Evolutionary conservation across 2,888 invertebrate species (phyloP), one percentile per base, ranked within the genome.

Genomic region (Xanthia togata): DNA sequence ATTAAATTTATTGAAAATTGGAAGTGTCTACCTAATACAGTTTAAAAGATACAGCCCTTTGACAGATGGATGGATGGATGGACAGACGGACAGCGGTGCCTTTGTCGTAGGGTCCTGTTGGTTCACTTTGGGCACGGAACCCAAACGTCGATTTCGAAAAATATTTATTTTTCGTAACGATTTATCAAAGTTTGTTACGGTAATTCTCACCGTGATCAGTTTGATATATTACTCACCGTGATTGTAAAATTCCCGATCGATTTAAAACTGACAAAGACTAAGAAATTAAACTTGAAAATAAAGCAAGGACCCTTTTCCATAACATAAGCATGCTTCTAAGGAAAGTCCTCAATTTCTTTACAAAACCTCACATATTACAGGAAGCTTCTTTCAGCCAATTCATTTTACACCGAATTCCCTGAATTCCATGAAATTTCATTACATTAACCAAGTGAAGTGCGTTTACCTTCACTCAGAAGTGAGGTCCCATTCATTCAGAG

Each of bases 401-500:
- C 94, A 95, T 95, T 95, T 94, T 90, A 91, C 91, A 90, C 90
- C 81, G 91, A 94, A 93, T 95, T 93, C 89, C 60, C 44, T 60
- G 35, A 81, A 76, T 95, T 95, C 94, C 92, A 94, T 95, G 86
- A 93, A 95, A 95, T 95, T 95, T 95, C 92, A 95, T 96, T 95
- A 94, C 91, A 87, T 88, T 95, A 95, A 95, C 94, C 92, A 93
- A 93, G 91, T 91, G 87, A 93, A 93, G 92, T 92, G 89, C 92
- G 91, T 92, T 93, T 93, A 93, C 92, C 90, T 92, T 89, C 85
- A 88, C 82, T 87, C 88, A 88, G 86, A 86, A 86, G 83, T 81
- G 87, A 81, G 82, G 70, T 87, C 86, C 71, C 84, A 90, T 92
- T 90, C 87, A 89, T 88, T 87, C 81, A 75, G 83, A 79, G 74